Evolutionary conservation across 2,113 vertebrate genomes (phyloP).

Genomic region (Zosterops japonicus): DNA sequence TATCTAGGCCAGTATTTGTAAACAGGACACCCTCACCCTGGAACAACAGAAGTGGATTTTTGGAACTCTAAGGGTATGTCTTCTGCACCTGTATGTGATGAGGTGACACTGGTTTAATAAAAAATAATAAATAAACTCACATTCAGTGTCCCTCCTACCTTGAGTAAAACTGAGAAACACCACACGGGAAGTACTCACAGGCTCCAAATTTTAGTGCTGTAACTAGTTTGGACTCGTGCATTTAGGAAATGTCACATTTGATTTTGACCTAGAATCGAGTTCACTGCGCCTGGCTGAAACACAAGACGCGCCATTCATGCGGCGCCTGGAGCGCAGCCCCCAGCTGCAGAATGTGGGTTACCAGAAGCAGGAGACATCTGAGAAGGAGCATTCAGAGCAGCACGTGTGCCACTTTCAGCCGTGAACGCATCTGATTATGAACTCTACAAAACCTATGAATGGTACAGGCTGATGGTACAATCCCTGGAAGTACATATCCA

Average conservation of each 20-base stretch:
- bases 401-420: conserved; percentile 38
- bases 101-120: background rate
- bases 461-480: background rate
- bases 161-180: background rate
- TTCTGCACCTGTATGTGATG: background rate
- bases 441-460: conserved; percentile 5
- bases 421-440: background rate
- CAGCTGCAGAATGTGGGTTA: conserved; percentile 61
- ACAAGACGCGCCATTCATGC: conserved; percentile 36
- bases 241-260: conserved; percentile 54
- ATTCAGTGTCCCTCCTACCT: background rate
- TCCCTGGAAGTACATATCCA: conserved; percentile 6
- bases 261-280: conserved; percentile 51
- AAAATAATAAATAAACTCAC: background rate
- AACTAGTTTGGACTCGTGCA: background rate
- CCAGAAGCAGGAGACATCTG: conserved; percentile 52
- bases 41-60: background rate
- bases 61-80: background rate
- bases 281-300: background rate
- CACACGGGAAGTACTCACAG: conserved; percentile 6
- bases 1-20: background rate
- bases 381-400: conserved; percentile 61
- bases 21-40: background rate
- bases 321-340: background rate
- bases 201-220: background rate